Base-by-base conservation (phyloP, 1,140 invertebrate species). In the Eumaeus atala region DNA sequence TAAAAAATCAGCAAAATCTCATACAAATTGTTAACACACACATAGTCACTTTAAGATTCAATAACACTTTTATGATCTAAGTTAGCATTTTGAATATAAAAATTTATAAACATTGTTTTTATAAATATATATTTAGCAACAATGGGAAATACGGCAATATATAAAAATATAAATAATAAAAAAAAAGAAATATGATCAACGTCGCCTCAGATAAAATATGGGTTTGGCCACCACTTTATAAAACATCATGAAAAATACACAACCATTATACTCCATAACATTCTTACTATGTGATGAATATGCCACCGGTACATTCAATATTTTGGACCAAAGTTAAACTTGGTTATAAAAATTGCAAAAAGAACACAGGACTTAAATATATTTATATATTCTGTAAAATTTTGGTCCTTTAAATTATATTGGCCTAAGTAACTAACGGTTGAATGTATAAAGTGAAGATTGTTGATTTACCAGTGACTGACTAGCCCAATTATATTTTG, bases 131-230 rank as follows among this genome's bases (percentile, higher is more conserved):
- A 69, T 76, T 79, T 82, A 74, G 76, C 78, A 82, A 82, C 76
- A 78, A 74, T 78, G 60, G 76, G 70, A 77, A 72, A 77, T 67
- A 65, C 71, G 75, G 75, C 72, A 70, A 71, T 71, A 56, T 78
- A 76, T 61, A 77, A 73, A 72, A 72, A 64, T 62, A 53, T 48
- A 54, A 66, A 65, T 62, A 59, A 50, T 63, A 64, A 51, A 62
- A 52, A n/a, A 16, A 54, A 42, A 21, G 28, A 37, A 58, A 51
- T 35, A 44, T 44, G 16, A 16, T 44, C 40, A 44, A 44, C 40
- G 9, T 44, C 40, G 16, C 16, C 14, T 44, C 40, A 44, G 40
- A 16, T 44, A 44, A 17, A 16, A 44, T 44, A 21, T 12, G 38
- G 9, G 38, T 53, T 53, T 53, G 51, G 51, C 51, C 51, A 40